phyloP scores from a whole-genome alignment of 2,797 vertebrate species.

The Gallinago stenura region DNA sequence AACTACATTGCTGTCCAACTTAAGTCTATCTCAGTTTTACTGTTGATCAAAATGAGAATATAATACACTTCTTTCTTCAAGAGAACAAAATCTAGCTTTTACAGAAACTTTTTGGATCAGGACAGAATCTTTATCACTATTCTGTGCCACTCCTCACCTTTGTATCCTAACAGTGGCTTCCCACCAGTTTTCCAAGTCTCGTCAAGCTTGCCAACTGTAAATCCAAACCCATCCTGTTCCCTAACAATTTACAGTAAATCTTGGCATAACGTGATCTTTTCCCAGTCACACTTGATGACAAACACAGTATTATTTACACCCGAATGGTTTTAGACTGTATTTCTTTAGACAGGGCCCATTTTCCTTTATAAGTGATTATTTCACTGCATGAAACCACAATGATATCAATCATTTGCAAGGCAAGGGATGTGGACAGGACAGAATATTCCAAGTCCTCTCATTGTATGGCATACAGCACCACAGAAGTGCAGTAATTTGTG shows the following conservation, averaged over 20 bases:
- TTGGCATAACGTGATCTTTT: not conserved
- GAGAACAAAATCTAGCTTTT: not conserved
- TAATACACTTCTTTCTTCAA: not conserved
- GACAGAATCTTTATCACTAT: not conserved
- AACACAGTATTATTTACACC: not conserved
- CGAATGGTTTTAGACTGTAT: not conserved
- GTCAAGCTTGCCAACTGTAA: not conserved
- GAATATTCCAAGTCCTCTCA: not conserved
- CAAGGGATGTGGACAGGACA: not conserved
- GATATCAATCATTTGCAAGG: conserved; percentile 22
- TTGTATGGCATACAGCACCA: not conserved
- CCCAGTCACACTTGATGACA: not conserved
- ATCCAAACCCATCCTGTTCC: not conserved
- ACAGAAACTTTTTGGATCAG: not conserved
- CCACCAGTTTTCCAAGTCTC: not conserved
- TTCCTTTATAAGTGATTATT: not conserved
- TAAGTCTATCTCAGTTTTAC: not conserved
- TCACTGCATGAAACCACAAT: conserved; percentile 2
- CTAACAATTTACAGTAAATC: not conserved
- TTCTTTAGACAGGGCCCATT: conserved; percentile 2
- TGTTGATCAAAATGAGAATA: not conserved
- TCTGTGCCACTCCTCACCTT: not conserved
- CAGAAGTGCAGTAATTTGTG: not conserved
- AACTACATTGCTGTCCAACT: not conserved
- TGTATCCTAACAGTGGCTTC: not conserved